A percentile compares a stretch with the other conserved stretches of the same genome.
Evolutionary conservation across 2,888 invertebrate species (phyloP).

Genomic region (Pheosia gnoma): DNA sequence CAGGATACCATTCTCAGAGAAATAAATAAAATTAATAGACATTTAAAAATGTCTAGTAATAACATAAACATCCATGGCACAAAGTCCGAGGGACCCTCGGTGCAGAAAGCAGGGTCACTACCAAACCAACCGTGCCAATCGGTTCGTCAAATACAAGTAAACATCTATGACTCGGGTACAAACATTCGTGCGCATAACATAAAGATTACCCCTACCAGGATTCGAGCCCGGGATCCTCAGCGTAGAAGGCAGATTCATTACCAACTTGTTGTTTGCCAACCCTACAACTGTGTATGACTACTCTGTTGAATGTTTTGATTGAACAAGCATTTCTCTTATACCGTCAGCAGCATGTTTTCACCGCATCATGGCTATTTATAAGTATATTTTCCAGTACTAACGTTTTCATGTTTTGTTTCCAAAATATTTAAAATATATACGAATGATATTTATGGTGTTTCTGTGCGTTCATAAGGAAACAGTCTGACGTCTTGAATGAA

Average conservation of each 20-base stretch:
- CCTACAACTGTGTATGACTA: conserved; percentile 2
- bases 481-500: neutral
- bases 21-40: too few species aligned
- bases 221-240: too few species aligned
- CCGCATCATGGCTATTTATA: conserved; percentile 7
- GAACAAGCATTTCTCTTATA: conserved; percentile 3
- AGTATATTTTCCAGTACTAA: neutral
- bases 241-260: too few species aligned
- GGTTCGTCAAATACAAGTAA: too few species aligned
- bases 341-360: conserved; percentile 6
- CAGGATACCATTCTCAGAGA: too few species aligned
- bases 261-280: neutral
- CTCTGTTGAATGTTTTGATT: conserved; percentile 7
- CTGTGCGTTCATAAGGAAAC: neutral
- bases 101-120: too few species aligned
- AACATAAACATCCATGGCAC: too few species aligned
- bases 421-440: neutral
- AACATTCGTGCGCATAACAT: too few species aligned
- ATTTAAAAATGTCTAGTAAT: too few species aligned
- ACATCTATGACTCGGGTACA: neutral
- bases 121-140: too few species aligned
- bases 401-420: neutral
- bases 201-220: too few species aligned
- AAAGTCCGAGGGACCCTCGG: too few species aligned
- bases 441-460: neutral